Conservation (phyloP, 2,888 invertebrate species). For the Dryococelus australis region DNA sequence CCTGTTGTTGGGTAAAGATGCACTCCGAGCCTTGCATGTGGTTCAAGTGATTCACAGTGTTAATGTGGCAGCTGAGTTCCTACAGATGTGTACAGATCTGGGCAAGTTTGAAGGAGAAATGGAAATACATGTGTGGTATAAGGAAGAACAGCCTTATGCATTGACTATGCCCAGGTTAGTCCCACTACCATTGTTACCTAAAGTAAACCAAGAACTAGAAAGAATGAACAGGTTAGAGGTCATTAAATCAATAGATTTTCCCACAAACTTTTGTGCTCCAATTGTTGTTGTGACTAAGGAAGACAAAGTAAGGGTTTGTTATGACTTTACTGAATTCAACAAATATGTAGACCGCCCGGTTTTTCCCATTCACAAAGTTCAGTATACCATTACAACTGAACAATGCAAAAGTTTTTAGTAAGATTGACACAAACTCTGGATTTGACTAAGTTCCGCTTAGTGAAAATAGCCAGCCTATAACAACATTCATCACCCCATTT, state of each 20-base stretch:
- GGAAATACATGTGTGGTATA: background rate
- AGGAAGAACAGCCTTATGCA: background rate
- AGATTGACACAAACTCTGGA: background rate
- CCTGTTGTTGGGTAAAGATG: background rate
- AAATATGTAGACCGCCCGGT: background rate
- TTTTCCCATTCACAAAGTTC: background rate
- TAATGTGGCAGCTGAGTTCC: too few relatives aligned
- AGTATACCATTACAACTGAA: background rate
- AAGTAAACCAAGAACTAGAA: background rate
- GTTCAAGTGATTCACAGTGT: too few relatives aligned
- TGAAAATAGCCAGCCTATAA: background rate
- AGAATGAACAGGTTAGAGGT: background rate
- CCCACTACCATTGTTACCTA: background rate
- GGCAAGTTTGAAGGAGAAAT: too few relatives aligned
- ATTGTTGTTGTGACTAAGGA: background rate
- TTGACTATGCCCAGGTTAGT: background rate
- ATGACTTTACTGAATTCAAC: background rate
- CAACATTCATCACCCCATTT: background rate
- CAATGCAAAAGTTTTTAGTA: background rate
- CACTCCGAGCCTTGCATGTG: too few relatives aligned
- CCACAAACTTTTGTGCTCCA: background rate
- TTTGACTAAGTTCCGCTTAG: background rate
- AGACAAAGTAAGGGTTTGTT: background rate
- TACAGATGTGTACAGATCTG: too few relatives aligned
- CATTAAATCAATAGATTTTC: background rate